Percentiles rank a stretch among this genome's conserved stretches.
Conservation (phyloP, 2,797 vertebrate genomes). For the Notolepis coatsorum region DNA sequence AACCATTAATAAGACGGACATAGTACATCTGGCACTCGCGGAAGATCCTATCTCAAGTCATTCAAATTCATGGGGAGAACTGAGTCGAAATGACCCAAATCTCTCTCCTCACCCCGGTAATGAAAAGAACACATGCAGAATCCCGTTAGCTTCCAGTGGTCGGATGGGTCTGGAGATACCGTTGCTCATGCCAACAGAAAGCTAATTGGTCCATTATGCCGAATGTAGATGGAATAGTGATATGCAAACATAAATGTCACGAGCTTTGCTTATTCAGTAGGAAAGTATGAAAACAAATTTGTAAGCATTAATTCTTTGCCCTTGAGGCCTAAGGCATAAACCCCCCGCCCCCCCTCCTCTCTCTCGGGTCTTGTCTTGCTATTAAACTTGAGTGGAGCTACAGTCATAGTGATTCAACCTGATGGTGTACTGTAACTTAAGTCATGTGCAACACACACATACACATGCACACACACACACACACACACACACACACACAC, state of each 20-base stretch:
- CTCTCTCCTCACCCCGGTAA: slow-evolving; percentile 71
- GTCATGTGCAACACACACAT: too few species aligned
- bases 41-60: slow-evolving; percentile 75
- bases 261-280: slow-evolving; percentile 64
- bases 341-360: not conserved
- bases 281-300: slow-evolving; percentile 60
- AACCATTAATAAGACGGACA: slow-evolving; percentile 63
- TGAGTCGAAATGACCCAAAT: slow-evolving; percentile 70
- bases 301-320: slow-evolving; percentile 61
- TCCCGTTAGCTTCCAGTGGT: slow-evolving; percentile 73
- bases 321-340: slow-evolving; percentile 47
- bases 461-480: slow-evolving; percentile 10
- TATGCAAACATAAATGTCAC: slow-evolving; percentile 59
- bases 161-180: slow-evolving; percentile 71
- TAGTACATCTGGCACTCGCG: slow-evolving; percentile 57
- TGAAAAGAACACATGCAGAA: slow-evolving; percentile 67
- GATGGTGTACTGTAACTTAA: too few species aligned
- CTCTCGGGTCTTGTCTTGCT: slow-evolving; percentile 28
- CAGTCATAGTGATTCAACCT: slow-evolving; percentile 39
- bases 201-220: slow-evolving; percentile 76
- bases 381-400: slow-evolving; percentile 24
- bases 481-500: not conserved
- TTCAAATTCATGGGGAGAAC: slow-evolving; percentile 77
- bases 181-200: slow-evolving; percentile 70
- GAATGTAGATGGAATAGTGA: slow-evolving; percentile 72